These are phyloP conservation scores for Menura novaehollandiae DNA, from an alignment of 2,113 vertebrate genomes.

Conservation along the genomic window DNA sequence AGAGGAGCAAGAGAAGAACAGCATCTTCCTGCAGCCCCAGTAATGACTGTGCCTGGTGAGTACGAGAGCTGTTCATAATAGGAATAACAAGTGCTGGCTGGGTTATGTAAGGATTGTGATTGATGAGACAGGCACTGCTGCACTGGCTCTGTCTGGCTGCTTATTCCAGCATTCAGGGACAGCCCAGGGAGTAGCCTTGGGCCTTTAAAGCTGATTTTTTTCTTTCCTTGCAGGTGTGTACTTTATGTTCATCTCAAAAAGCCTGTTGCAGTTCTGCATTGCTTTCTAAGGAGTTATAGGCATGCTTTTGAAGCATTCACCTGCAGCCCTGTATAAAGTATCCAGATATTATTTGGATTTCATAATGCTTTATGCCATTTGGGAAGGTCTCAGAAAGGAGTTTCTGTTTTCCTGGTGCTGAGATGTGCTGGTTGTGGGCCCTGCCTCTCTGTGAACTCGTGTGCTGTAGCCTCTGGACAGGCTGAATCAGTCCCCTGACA, in stretches of 20 bases:
- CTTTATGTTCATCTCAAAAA: not conserved
- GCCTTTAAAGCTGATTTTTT: not conserved
- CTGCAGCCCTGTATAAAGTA: not conserved
- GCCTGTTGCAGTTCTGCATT: not conserved
- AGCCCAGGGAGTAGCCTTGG: not conserved
- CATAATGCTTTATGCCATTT: not conserved
- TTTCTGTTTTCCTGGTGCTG: not conserved
- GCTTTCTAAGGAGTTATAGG: not conserved
- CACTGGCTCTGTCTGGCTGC: not conserved
- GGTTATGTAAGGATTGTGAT: not conserved
- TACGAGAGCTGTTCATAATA: rapidly evolving
- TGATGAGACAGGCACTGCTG: not conserved
- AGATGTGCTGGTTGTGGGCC: not conserved
- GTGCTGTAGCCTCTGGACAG: not conserved
- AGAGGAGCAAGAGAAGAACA: not conserved
- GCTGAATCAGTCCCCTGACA: not conserved
- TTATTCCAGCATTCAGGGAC: not conserved
- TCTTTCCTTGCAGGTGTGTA: not conserved
- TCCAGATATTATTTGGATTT: too few species aligned
- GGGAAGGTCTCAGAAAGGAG: not conserved
- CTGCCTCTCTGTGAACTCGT: rapidly evolving
- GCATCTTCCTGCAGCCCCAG: not conserved
- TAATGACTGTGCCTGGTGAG: not conserved
- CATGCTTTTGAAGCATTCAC: not conserved
- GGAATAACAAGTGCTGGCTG: not conserved